Conservation (phyloP, 2,113 vertebrate species). For the Elachura formosa region DNA sequence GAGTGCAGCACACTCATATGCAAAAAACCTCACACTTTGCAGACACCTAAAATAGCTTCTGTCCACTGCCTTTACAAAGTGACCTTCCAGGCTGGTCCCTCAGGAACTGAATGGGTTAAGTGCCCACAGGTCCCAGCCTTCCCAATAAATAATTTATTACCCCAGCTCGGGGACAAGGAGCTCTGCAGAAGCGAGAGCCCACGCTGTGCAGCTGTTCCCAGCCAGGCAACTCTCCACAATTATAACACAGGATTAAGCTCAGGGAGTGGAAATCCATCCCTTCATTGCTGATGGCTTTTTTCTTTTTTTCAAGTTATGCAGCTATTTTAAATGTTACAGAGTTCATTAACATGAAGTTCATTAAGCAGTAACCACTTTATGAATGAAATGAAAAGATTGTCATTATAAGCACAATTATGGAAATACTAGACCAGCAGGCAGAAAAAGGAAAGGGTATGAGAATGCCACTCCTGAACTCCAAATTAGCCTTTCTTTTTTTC, state of each 20-base stretch:
- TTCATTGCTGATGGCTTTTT: background rate
- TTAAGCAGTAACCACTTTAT: constrained; percentile 21
- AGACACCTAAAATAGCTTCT: background rate
- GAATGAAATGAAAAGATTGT: constrained; percentile 11
- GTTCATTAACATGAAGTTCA: constrained; percentile 13
- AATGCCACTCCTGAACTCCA: background rate
- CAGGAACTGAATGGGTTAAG: background rate
- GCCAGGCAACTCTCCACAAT: constrained; percentile 23
- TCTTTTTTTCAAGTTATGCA: background rate
- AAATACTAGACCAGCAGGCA: constrained; percentile 38
- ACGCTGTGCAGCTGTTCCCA: constrained; percentile 51
- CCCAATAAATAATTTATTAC: constrained; percentile 52
- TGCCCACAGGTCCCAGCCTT: background rate
- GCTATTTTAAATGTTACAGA: constrained; percentile 31
- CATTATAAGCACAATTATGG: constrained; percentile 4
- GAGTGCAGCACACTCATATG: background rate
- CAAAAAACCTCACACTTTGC: background rate
- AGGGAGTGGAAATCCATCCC: background rate
- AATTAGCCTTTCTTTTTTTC: background rate
- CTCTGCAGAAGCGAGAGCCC: background rate
- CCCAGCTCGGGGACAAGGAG: background rate
- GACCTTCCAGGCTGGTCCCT: background rate
- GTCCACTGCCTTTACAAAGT: background rate
- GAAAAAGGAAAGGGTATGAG: background rate
- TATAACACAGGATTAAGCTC: background rate